Conservation (phyloP, 1,140 invertebrate genomes). For the Bombus difficillimus region DNA sequence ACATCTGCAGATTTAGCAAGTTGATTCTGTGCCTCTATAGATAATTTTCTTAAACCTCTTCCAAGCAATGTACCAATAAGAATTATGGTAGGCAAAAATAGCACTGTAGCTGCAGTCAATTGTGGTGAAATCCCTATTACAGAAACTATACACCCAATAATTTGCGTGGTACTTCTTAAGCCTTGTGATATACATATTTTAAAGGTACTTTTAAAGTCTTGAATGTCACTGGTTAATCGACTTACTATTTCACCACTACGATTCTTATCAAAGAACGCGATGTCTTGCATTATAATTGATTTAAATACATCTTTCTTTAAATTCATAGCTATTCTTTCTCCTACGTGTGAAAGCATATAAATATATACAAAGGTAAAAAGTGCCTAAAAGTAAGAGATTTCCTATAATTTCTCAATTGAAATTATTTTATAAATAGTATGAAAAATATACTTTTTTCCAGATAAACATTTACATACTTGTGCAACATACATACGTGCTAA, state of each 20-base stretch:
- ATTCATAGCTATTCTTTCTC: slow-evolving; percentile 92
- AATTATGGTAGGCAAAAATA: slow-evolving; percentile 93
- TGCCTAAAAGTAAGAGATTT: slow-evolving; percentile 84
- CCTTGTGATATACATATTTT: slow-evolving; percentile 96
- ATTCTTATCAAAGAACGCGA: slow-evolving; percentile 95
- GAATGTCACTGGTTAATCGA: slow-evolving; percentile 95
- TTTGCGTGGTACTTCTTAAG: slow-evolving; percentile 91
- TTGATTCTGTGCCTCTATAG: slow-evolving; percentile 89
- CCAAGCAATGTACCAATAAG: slow-evolving; percentile 90
- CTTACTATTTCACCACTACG: slow-evolving; percentile 96
- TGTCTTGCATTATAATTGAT: slow-evolving; percentile 93
- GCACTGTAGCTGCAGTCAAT: slow-evolving; percentile 91
- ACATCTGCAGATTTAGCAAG: slow-evolving; percentile 92
- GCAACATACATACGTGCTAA: slow-evolving; percentile 87
- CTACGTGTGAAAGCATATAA: slow-evolving; percentile 91
- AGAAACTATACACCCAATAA: slow-evolving; percentile 90
- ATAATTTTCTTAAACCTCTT: slow-evolving; percentile 87
- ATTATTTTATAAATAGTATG: neutral
- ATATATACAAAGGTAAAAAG: slow-evolving; percentile 95
- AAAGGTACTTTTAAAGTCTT: slow-evolving; percentile 98
- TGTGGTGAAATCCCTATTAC: slow-evolving; percentile 93
- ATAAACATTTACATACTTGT: slow-evolving; percentile 84
- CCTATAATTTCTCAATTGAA: slow-evolving; percentile 5
- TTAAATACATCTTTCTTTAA: slow-evolving; percentile 92
- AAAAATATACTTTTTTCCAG: too few relatives aligned